Percentiles rank a stretch among this genome's conserved stretches.
These are phyloP conservation scores for Phalanger gymnotis DNA, from an alignment of 2,797 vertebrate genomes.

Conservation along the genomic window DNA sequence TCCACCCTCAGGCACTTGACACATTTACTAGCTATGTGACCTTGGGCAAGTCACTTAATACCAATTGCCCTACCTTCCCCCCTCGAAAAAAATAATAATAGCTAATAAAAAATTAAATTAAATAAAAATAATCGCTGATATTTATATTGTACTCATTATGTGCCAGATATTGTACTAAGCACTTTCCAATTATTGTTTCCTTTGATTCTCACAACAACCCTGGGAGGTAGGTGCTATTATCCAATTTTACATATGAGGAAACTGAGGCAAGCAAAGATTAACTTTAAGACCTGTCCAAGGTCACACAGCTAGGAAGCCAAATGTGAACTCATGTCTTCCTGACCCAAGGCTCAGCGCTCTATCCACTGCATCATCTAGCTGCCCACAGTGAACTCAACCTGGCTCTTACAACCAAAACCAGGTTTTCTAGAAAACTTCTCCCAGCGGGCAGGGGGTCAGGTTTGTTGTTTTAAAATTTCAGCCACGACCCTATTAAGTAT, in stretches of 20 bases:
- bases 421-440: neutral
- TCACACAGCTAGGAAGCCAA: neutral
- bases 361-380: neutral
- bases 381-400: neutral
- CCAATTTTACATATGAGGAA: neutral
- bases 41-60: too few relatives aligned
- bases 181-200: neutral
- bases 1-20: too few relatives aligned
- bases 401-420: neutral
- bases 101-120: neutral
- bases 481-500: neutral
- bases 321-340: neutral
- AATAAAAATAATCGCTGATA: neutral
- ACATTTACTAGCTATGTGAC: too few relatives aligned
- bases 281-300: neutral
- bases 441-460: neutral
- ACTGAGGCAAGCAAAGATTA: neutral
- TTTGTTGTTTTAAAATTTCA: neutral
- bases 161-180: neutral
- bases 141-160: neutral
- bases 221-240: neutral
- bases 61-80: too few relatives aligned
- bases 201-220: neutral
- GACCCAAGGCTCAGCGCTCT: neutral
- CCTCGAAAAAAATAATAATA: neutral